Evolutionary conservation across 2,888 invertebrate genomes (phyloP), one percentile per base, ranked within the genome.

Genomic region (Cosmia trapezina): DNA sequence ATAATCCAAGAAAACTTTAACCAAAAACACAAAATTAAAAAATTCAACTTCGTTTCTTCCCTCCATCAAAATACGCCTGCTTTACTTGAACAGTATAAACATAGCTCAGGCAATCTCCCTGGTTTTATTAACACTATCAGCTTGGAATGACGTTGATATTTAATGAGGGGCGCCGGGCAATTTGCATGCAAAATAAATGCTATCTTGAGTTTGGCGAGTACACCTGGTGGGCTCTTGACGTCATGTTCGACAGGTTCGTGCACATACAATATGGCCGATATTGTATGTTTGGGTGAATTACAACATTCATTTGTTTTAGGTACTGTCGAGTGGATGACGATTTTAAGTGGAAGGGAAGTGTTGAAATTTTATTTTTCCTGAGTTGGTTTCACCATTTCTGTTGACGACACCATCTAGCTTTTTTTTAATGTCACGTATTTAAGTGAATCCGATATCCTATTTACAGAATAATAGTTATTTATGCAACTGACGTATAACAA

Each of bases 161-260:
- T 85, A 83, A 86, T 78, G 80, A 70, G 76, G 70, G 82, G 73
- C 70, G 67, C 78, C 41, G 56, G 69, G 49, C 82, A 79, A 83
- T 87, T 87, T 82, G 76, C 75, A 79, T 85, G 74, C 76, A 82
- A 85, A 85, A 87, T 87, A 74, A 75, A 87, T 78, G 79, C 45
- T 60, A 68, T 68, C 77, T 70, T 63, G 71, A 60, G 60, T 74
- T 69, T 51, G 59, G 69, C 41, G 62, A 60, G 47, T 80, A 84
- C 78, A 84, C 76, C 86, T 84, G 83, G 83, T 63, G 73, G 67
- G 60, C 33, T 28, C 17, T 45, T 85, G 77, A 83, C 83, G 86
- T 77, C 80, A 77, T 61, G 11, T 59, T 73, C 49, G 75, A 81
- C 69, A 61, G 17, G n/a, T n/a, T n/a, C n/a, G n/a, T n/a, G n/a